Base-by-base conservation (phyloP, 2,113 vertebrate genomes). In the Mustela nigripes region DNA sequence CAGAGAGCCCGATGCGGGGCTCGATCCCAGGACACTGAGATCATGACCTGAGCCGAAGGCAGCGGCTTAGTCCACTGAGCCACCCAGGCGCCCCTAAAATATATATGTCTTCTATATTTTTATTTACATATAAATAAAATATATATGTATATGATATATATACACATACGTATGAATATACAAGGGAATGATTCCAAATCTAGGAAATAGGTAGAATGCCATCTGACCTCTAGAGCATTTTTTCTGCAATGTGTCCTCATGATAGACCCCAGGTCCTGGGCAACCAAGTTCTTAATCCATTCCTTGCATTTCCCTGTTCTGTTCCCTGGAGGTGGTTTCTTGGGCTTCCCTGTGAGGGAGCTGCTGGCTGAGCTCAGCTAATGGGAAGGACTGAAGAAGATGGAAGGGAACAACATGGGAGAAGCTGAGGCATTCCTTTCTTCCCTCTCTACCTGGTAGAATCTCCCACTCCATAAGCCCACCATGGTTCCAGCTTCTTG, bases 321-420 rank as follows among this genome's bases (percentile, higher is more conserved):
- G 45, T 14, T 10, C 36, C 14, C n/a, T 31, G 4, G 16, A 65
- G 31, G 16, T 14, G 1, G 1, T 48, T 80, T 76, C 80, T 53
- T n/a, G 18, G 11, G 14, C 58, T 81, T 10, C 45, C 33, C 1
- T 16, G 24, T 67, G 22, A 62, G 65, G n/a, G 11, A 73, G 4
- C n/a, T 73, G 58, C 22, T 7, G 39, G 2, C 48, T 12, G 91
- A 83, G 14, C 3, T 83, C 18, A 88, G 36, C 78, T 21, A 9
- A 7, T 10, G 45, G 19, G 14, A 86, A 26, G 9, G 45, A 31
- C 7, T 4, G 33, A 9, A 2, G 2, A 8, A 15, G 36, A 2
- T 1, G 2, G 11, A 15, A 88, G 16, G 50, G 0, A 24, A 2
- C 10, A 21, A 4, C 33, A 45, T 48, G 4, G 11, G 31, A 58